Percentiles rank a stretch among this genome's conserved stretches.
These are phyloP conservation scores for Drosophila tsacasi DNA, from an alignment of 1,140 invertebrate genomes.

Conservation along the genomic window DNA sequence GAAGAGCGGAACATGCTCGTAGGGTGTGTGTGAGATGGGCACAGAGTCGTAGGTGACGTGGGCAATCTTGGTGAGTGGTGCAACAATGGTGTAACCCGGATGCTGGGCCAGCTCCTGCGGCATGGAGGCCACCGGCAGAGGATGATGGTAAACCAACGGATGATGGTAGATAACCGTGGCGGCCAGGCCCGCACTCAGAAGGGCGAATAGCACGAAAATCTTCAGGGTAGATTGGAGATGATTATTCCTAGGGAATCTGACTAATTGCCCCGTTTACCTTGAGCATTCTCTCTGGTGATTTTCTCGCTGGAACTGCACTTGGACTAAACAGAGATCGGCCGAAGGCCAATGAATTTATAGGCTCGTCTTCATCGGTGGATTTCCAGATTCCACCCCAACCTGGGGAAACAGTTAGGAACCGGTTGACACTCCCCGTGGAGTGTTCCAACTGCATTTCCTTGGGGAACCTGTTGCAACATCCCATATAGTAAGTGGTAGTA, in stretches of 20 bases:
- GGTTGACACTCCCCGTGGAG: slow-evolving; percentile 38
- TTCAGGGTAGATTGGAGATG: slow-evolving; percentile 9
- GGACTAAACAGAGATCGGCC: slow-evolving; percentile 44
- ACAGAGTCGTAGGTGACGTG: slow-evolving; percentile 79
- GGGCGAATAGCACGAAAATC: slow-evolving; percentile 17
- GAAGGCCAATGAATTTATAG: slow-evolving; percentile 42
- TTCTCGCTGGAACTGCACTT: slow-evolving; percentile 34
- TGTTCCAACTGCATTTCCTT: slow-evolving; percentile 41
- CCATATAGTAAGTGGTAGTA: slow-evolving; percentile 12
- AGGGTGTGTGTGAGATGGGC: slow-evolving; percentile 70
- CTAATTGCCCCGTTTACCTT: slow-evolving; percentile 29
- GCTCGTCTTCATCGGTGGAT: slow-evolving; percentile 19
- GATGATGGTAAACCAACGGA: slow-evolving; percentile 64
- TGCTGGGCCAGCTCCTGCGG: slow-evolving; percentile 37
- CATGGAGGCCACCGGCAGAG: slow-evolving; percentile 4
- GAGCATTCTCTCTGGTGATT: slow-evolving; percentile 45
- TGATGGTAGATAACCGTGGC: slow-evolving; percentile 67
- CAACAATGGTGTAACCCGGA: slow-evolving; percentile 73
- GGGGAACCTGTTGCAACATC: slow-evolving; percentile 68
- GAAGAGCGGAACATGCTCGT: slow-evolving; percentile 77
- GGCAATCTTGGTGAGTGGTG: slow-evolving; percentile 73
- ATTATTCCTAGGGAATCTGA: not conserved
- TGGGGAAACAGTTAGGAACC: slow-evolving; percentile 40
- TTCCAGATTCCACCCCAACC: not conserved
- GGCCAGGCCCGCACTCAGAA: slow-evolving; percentile 19